Evolutionary conservation across 2,888 invertebrate genomes (phyloP).

Genomic region (Leptura quadrifasciata): DNA sequence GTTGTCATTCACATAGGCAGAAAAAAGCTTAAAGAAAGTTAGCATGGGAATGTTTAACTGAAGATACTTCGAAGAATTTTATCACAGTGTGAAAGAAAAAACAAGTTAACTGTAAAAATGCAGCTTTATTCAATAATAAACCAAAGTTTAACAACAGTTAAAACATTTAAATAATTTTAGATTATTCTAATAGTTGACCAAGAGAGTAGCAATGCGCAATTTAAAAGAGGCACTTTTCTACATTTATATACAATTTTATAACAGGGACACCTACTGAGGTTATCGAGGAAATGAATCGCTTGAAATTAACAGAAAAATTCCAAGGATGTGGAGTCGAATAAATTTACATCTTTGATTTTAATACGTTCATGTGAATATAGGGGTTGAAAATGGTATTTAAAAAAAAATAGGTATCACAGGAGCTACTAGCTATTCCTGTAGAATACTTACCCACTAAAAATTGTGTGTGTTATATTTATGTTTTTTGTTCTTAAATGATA

Average conservation of each 20-base stretch:
- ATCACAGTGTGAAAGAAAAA: constrained; percentile 1
- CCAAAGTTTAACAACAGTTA: constrained; percentile 72
- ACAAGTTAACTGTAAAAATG: constrained; percentile 69
- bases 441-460: no score
- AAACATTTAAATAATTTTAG: constrained; percentile 70
- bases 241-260: constrained; percentile 68
- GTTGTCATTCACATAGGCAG: no score
- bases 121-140: constrained; percentile 72
- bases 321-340: constrained; percentile 9
- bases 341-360: constrained; percentile 15
- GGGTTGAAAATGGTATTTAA: background rate
- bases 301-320: constrained; percentile 13
- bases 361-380: background rate
- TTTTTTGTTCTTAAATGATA: no score
- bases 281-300: constrained; percentile 27
- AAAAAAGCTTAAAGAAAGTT: no score
- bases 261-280: constrained; percentile 41
- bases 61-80: no score
- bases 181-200: constrained; percentile 72
- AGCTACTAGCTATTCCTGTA: no score
- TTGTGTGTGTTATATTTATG: no score
- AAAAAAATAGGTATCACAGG: no score
- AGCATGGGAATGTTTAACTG: no score
- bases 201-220: constrained; percentile 73
- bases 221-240: constrained; percentile 73